Evolutionary conservation across 1,140 invertebrate genomes (phyloP).

Genomic region (Drosophila rhopaloa): DNA sequence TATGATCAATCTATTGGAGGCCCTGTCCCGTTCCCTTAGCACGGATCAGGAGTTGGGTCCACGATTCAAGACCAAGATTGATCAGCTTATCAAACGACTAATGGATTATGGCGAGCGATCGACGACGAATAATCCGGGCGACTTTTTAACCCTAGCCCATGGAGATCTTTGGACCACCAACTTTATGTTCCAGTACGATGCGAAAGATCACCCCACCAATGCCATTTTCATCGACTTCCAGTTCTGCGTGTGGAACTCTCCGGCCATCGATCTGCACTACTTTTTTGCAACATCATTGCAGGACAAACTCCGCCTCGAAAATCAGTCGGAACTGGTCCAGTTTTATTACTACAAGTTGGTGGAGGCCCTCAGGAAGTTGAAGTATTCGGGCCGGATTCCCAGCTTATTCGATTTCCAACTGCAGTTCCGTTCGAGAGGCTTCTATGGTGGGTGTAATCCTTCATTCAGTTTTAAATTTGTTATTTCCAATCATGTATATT

Average conservation of each 20-base stretch:
- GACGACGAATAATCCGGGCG: constrained; percentile 69
- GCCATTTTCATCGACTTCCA: constrained; percentile 79
- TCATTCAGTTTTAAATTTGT: background rate
- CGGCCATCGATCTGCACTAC: constrained; percentile 75
- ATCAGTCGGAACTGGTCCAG: constrained; percentile 56
- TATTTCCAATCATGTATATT: background rate
- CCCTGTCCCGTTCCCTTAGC: constrained; percentile 44
- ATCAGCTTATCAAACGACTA: constrained; percentile 32
- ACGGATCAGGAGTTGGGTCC: constrained; percentile 29
- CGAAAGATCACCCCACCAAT: constrained; percentile 38
- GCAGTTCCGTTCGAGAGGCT: constrained; percentile 52
- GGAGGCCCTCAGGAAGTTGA: constrained; percentile 45
- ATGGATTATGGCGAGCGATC: constrained; percentile 62
- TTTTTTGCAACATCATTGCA: constrained; percentile 63
- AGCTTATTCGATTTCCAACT: constrained; percentile 62
- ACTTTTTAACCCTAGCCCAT: constrained; percentile 87
- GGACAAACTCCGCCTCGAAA: constrained; percentile 25
- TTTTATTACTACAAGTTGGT: constrained; percentile 67
- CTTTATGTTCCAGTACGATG: constrained; percentile 87
- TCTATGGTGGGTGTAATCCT: constrained; percentile 54
- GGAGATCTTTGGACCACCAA: constrained; percentile 89
- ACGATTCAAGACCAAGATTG: constrained; percentile 56
- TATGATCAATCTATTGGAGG: constrained; percentile 48
- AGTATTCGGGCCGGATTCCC: constrained; percentile 55
- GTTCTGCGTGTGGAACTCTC: constrained; percentile 70